phyloP scores from a whole-genome alignment of 2,113 vertebrate genomes.

The Melanerpes formicivorus region DNA sequence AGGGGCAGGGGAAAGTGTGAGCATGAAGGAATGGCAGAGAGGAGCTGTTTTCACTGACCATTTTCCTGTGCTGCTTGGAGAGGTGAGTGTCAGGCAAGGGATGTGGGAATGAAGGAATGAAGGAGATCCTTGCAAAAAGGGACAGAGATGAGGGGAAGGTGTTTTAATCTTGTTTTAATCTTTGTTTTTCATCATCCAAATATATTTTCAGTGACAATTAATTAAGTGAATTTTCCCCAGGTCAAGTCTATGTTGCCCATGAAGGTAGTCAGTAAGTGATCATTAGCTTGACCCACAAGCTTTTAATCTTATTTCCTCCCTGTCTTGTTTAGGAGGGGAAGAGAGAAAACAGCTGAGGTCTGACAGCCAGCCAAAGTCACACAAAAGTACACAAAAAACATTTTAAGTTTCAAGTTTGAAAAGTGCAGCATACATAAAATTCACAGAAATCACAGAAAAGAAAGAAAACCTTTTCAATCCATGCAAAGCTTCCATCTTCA shows the following conservation, averaged over 20 bases:
- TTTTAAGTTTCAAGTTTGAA: not conserved
- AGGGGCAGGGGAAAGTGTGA: not conserved
- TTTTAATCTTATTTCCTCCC: too few species aligned
- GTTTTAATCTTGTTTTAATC: not conserved
- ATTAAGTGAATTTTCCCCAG: not conserved
- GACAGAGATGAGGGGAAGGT: not conserved
- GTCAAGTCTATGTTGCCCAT: too few species aligned
- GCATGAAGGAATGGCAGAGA: not conserved
- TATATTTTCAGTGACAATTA: not conserved
- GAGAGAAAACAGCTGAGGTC: fast-evolving
- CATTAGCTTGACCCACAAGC: too few species aligned
- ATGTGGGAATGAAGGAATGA: not conserved
- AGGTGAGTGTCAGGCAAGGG: not conserved
- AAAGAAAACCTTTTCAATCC: not conserved
- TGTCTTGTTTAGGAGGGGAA: not conserved
- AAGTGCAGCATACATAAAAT: not conserved
- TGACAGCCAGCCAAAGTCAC: not conserved
- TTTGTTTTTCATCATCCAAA: not conserved
- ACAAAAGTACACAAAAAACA: not conserved
- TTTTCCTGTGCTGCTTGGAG: fast-evolving
- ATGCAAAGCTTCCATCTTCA: not conserved
- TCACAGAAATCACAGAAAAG: not conserved
- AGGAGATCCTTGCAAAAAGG: not conserved
- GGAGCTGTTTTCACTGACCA: not conserved
- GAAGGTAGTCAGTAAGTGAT: too few species aligned